Evolutionary conservation across 2,888 invertebrate genomes (phyloP).

Genomic region (Cheilosia variabilis): DNA sequence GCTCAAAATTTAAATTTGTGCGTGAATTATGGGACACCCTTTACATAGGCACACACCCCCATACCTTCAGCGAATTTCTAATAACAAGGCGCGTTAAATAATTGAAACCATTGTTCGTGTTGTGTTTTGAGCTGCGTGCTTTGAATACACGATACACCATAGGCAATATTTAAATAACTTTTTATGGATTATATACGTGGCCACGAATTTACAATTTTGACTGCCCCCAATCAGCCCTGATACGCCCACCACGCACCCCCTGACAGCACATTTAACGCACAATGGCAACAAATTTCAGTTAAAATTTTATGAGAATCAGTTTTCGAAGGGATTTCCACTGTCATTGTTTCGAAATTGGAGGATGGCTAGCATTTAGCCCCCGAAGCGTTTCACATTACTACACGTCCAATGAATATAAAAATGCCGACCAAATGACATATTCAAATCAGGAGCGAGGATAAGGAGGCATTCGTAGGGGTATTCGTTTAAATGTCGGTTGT

Average conservation of each 20-base stretch:
- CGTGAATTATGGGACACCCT: no score
- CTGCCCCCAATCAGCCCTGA: not conserved
- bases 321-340: slow-evolving; percentile 30
- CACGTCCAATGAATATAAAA: slow-evolving; percentile 42
- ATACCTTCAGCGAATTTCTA: not conserved
- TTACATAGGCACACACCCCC: not conserved
- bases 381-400: slow-evolving; percentile 10
- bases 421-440: slow-evolving; percentile 26
- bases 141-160: slow-evolving; percentile 29
- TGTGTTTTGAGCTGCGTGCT: slow-evolving; percentile 15
- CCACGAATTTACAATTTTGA: slow-evolving; percentile 32
- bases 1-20: no score
- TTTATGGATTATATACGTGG: slow-evolving; percentile 46
- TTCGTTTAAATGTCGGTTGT: not conserved
- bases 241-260: not conserved
- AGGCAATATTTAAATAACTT: slow-evolving; percentile 11
- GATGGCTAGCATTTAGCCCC: slow-evolving; percentile 11
- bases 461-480: not conserved
- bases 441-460: not conserved
- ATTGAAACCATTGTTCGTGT: slow-evolving; percentile 2
- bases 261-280: slow-evolving; percentile 12
- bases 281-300: slow-evolving; percentile 41
- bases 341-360: slow-evolving; percentile 45
- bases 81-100: not conserved
- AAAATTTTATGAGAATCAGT: slow-evolving; percentile 48